Conservation (phyloP, 2,113 vertebrate genomes). For the Eptesicus fuscus region DNA sequence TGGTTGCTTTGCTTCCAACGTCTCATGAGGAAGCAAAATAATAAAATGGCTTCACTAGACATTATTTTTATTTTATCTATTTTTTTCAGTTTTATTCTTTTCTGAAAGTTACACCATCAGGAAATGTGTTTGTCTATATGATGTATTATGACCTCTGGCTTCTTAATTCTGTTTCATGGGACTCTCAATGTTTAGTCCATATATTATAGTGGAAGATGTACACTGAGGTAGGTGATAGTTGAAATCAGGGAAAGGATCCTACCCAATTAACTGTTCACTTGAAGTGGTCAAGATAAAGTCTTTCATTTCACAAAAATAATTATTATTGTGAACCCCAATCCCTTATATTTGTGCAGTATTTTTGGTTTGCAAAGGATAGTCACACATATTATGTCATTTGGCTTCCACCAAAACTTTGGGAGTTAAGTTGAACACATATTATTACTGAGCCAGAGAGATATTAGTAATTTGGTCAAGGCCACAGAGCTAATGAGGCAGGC, state of each 20-base stretch:
- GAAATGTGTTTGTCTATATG: background rate
- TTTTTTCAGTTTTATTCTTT: background rate
- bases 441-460: background rate
- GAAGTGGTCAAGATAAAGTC: background rate
- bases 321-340: background rate
- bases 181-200: background rate
- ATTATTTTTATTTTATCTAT: background rate
- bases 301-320: background rate
- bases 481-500: background rate
- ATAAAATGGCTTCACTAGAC: background rate
- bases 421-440: background rate
- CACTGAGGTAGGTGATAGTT: background rate
- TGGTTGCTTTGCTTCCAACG: background rate
- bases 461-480: background rate
- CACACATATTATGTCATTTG: background rate
- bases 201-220: background rate
- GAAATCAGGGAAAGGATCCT: background rate
- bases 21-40: background rate
- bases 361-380: background rate
- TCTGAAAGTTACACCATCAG: background rate
- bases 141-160: background rate
- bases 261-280: background rate
- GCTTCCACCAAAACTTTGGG: background rate
- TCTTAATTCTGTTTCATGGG: background rate
- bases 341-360: background rate